Evolutionary conservation across 2,797 vertebrate genomes (phyloP).

Genomic region (Pempheris klunzingeri): DNA sequence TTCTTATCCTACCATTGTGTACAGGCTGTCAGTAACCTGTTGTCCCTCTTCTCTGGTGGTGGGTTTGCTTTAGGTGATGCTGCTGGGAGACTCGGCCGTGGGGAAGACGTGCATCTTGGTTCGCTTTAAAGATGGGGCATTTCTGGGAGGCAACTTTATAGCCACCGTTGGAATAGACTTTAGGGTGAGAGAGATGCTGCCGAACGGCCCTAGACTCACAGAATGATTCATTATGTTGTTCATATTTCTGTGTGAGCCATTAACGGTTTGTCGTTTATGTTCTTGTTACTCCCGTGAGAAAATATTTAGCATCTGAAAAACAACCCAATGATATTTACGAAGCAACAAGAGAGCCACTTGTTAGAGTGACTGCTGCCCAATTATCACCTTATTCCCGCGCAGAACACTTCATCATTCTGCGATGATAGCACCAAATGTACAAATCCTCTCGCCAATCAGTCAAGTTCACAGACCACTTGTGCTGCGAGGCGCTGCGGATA

Average conservation of each 20-base stretch:
- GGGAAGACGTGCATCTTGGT: slow-evolving; percentile 98
- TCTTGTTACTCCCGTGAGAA: slow-evolving; percentile 6
- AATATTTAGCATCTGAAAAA: slow-evolving; percentile 18
- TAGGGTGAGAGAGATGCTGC: slow-evolving; percentile 90
- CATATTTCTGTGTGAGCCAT: slow-evolving; percentile 13
- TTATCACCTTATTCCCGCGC: slow-evolving; percentile 62
- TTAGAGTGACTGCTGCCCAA: slow-evolving; percentile 53
- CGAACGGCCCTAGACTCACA: not conserved
- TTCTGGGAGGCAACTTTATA: slow-evolving; percentile 97
- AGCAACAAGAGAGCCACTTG: slow-evolving; percentile 32
- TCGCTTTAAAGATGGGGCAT: slow-evolving; percentile 97
- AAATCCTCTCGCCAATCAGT: slow-evolving; percentile 59
- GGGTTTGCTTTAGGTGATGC: slow-evolving; percentile 93
- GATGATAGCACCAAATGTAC: slow-evolving; percentile 59
- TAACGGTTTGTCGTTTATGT: not conserved
- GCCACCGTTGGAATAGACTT: slow-evolving; percentile 99
- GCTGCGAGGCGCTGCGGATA: slow-evolving; percentile 58
- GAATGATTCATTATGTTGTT: slow-evolving; percentile 14
- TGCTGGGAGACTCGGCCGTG: slow-evolving; percentile 97
- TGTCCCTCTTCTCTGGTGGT: slow-evolving; percentile 61
- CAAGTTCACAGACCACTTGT: slow-evolving; percentile 77
- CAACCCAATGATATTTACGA: slow-evolving; percentile 31
- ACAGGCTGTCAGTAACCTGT: slow-evolving; percentile 46
- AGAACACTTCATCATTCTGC: slow-evolving; percentile 57
- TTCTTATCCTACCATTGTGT: not conserved